Evolutionary conservation across 2,888 invertebrate species (phyloP).

Genomic region (Hyppa rectilinea): DNA sequence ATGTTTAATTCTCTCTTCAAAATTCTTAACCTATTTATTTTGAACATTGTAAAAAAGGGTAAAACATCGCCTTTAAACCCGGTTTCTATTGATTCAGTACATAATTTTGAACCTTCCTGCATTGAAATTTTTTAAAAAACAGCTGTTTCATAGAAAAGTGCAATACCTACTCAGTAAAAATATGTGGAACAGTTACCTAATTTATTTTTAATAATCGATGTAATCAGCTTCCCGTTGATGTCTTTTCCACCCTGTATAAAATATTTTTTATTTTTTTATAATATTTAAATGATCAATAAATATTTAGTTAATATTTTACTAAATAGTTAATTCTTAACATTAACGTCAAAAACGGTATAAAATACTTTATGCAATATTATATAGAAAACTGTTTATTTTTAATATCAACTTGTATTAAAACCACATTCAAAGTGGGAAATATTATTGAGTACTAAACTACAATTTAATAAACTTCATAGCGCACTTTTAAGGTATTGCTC

Average conservation of each 20-base stretch:
- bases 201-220: no score
- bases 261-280: background rate
- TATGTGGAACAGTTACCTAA: no score
- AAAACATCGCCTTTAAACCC: no score
- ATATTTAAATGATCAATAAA: background rate
- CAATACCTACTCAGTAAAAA: no score
- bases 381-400: slow-evolving; percentile 15
- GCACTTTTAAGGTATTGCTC: background rate
- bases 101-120: no score
- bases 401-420: slow-evolving; percentile 1
- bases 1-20: background rate
- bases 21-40: no score
- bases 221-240: no score
- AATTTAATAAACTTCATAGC: background rate
- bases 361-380: background rate
- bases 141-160: no score
- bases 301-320: background rate
- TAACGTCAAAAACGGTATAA: background rate
- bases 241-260: no score
- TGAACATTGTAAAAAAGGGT: background rate
- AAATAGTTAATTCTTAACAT: background rate
- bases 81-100: no score
- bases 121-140: no score
- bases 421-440: background rate
- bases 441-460: slow-evolving; percentile 1